Evolutionary conservation across 2,113 vertebrate species (phyloP).

Genomic region (Lates calcarifer): DNA sequence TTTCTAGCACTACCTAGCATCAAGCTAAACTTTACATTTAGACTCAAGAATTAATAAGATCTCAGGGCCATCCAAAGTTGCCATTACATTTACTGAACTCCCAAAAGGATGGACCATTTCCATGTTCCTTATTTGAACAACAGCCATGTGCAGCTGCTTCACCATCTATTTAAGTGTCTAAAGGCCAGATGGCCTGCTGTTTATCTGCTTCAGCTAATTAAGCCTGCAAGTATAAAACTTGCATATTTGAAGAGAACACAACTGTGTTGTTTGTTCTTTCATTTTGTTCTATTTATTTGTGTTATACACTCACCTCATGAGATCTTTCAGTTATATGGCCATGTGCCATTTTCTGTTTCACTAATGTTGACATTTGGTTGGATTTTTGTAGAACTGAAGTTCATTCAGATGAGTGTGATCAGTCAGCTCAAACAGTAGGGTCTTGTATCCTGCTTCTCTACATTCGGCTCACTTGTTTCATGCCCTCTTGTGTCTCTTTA

Average conservation of each 20-base stretch:
- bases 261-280: constrained; percentile 10
- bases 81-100: too few relatives aligned
- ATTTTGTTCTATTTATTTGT: constrained; percentile 8
- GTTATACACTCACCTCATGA: constrained; percentile 21
- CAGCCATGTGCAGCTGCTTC: constrained; percentile 15
- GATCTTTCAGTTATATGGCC: constrained; percentile 6
- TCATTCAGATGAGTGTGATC: constrained; percentile 1
- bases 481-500: not conserved
- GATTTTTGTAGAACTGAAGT: not conserved
- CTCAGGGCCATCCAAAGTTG: not conserved
- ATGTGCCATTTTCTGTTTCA: constrained; percentile 13
- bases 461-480: not conserved
- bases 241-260: constrained; percentile 22
- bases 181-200: constrained; percentile 54
- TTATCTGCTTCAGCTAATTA: constrained; percentile 59
- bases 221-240: constrained; percentile 26
- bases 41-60: not conserved
- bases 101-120: too few relatives aligned
- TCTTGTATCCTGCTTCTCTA: not conserved
- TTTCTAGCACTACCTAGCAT: not conserved
- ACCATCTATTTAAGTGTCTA: constrained; percentile 19
- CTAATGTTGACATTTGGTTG: not conserved
- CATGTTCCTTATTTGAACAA: constrained; percentile 15
- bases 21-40: not conserved
- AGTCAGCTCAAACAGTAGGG: not conserved